A percentile compares a stretch with the other conserved stretches of the same genome.
Evolutionary conservation across 1,140 invertebrate species (phyloP).

Genomic region (Hormaphis cornu): DNA sequence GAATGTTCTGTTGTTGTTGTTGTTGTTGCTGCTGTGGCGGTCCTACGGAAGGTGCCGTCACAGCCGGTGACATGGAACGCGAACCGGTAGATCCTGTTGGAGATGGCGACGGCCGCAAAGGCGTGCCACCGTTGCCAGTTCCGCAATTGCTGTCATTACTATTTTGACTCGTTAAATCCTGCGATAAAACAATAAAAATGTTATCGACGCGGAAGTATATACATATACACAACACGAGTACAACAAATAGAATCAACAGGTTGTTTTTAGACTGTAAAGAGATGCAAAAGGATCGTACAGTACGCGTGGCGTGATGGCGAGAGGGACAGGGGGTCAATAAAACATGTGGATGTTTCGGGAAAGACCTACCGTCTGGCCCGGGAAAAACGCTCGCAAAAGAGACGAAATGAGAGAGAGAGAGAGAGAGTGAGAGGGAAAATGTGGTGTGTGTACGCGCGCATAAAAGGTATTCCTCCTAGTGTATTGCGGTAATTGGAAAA

Average conservation of each 20-base stretch:
- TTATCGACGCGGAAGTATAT: neutral
- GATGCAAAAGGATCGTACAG: constrained; percentile 23
- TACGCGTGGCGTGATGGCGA: neutral
- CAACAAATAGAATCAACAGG: constrained; percentile 29
- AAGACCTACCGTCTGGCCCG: constrained; percentile 22
- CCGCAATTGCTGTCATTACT: constrained; percentile 68
- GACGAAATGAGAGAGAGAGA: constrained; percentile 28
- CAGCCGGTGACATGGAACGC: constrained; percentile 89
- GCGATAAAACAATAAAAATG: constrained; percentile 43
- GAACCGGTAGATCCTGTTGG: constrained; percentile 86
- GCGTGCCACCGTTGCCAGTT: constrained; percentile 55
- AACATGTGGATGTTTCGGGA: constrained; percentile 24
- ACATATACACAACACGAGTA: constrained; percentile 14
- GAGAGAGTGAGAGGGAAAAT: constrained; percentile 22
- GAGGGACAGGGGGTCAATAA: constrained; percentile 10
- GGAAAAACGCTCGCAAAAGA: constrained; percentile 19
- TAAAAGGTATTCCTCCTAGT: constrained; percentile 23
- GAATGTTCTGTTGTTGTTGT: constrained; percentile 69
- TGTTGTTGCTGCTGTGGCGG: constrained; percentile 32
- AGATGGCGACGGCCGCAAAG: constrained; percentile 81
- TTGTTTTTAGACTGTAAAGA: constrained; percentile 14
- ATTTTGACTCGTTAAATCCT: constrained; percentile 75
- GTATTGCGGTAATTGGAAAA: constrained; percentile 31
- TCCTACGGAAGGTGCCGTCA: constrained; percentile 57
- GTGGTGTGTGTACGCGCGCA: constrained; percentile 1